A percentile compares a stretch with the other conserved stretches of the same genome.
These are phyloP conservation scores for Dromius quadrimaculatus DNA, from an alignment of 2,888 invertebrate species.

Conservation along the genomic window DNA sequence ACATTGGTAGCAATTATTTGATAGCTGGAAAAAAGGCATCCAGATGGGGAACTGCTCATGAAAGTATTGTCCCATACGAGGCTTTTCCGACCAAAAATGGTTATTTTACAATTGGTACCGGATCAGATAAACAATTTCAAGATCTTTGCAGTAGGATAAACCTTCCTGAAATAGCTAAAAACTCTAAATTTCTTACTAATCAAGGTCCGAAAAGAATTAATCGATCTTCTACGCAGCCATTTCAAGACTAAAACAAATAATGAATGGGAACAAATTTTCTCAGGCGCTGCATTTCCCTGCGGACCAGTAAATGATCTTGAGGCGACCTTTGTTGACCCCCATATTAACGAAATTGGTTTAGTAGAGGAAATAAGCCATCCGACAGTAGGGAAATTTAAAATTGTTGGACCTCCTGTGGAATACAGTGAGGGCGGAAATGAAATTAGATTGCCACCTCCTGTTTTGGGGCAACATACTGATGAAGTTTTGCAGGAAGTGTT, in stretches of 20 bases:
- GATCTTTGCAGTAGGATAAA: conserved; percentile 77
- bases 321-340: conserved; percentile 90
- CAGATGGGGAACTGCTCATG: conserved; percentile 94
- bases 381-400: conserved; percentile 76
- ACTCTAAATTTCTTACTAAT: conserved; percentile 80
- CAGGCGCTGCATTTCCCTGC: conserved; percentile 83
- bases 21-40: conserved; percentile 83
- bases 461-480: conserved; percentile 88
- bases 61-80: conserved; percentile 95
- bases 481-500: conserved; percentile 79
- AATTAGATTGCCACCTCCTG: conserved; percentile 82
- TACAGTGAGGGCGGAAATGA: conserved; percentile 81
- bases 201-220: conserved; percentile 74
- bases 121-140: conserved; percentile 84
- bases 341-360: conserved; percentile 79
- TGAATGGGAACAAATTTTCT: conserved; percentile 81
- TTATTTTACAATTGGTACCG: conserved; percentile 88
- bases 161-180: conserved; percentile 71
- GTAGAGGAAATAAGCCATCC: conserved; percentile 81
- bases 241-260: conserved; percentile 74
- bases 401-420: conserved; percentile 89
- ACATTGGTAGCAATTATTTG: conserved; percentile 90
- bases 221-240: conserved; percentile 72
- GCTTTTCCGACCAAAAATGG: conserved; percentile 87
- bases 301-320: conserved; percentile 90